Base-by-base conservation (phyloP, 2,888 invertebrate species). In the Opisthograptis luteolata region DNA sequence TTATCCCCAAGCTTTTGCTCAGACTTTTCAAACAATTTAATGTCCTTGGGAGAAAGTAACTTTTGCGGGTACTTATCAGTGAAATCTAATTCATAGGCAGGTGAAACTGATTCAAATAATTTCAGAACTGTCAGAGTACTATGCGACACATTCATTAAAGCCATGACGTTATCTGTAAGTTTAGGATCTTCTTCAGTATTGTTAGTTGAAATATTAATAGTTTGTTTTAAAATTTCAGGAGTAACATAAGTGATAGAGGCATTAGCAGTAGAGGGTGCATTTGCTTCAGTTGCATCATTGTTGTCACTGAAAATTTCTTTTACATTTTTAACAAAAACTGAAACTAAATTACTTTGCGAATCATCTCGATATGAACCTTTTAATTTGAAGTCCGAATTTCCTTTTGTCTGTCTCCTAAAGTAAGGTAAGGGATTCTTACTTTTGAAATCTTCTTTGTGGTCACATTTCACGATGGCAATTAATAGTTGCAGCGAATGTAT, bases 321-420 rank as follows among this genome's bases (percentile, higher is more conserved):
- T 2, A 74, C 68, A 60, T 86, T 84, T 50, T 81, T 60, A 27
- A 84, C 71, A 41, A 86, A 61, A 61, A 83, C 70, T 14, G 78
- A 72, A 36, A 81, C 77, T 45, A 83, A 66, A 63, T 79, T 69
- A 57, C 59, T 60, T 54, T 57, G 60, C 17, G 59, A 28, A 40
- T 77, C 72, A 10, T 75, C 68, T 19, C 50, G 52, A 35, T 55
- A 40, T 22, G 48, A 52, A 15, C 3, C 17, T 37, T 58, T 53
- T 27, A 63, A 41, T 24, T 64, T 58, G 14, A 54, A 53, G 20
- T 70, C 71, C 36, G 37, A 34, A 30, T 53, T 47, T 61, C 76
- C 80, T 62, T 84, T 79, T 60, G 76, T 72, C 55, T 73, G 54
- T 62, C 68, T 70, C 64, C 79, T 73, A 70, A 80, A 82, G 60